Conservation (phyloP, 1,140 invertebrate genomes). For the Protaetia brevitarsis region DNA sequence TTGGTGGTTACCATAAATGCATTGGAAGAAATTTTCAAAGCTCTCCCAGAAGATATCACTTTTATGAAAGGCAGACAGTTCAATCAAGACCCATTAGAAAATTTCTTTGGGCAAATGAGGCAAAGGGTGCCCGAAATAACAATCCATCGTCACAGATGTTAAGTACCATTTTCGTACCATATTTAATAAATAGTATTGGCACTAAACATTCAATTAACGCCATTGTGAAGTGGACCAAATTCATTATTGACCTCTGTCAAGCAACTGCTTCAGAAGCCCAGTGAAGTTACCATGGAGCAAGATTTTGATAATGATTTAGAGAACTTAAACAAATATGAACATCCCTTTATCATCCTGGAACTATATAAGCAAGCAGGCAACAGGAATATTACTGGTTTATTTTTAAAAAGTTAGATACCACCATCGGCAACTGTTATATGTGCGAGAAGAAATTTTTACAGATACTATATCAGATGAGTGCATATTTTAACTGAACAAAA, state of each 20-base stretch:
- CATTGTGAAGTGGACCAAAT: conserved; percentile 24
- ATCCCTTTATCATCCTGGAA: too few species aligned
- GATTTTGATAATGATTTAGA: neutral
- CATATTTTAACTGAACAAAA: neutral
- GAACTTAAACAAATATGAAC: neutral
- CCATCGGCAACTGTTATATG: neutral
- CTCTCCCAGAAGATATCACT: neutral
- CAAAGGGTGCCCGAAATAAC: conserved; percentile 24
- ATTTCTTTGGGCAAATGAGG: conserved; percentile 32
- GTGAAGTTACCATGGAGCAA: neutral
- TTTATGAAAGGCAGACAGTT: conserved; percentile 22
- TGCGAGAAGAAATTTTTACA: neutral
- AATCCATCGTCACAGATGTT: conserved; percentile 24
- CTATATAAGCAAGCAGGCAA: neutral
- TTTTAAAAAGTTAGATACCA: too few species aligned
- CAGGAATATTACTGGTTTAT: neutral
- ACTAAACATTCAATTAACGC: conserved; percentile 24
- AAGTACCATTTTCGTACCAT: conserved; percentile 22
- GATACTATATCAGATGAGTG: neutral
- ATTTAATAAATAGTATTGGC: conserved; percentile 28
- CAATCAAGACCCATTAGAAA: conserved; percentile 34
- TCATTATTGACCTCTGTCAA: neutral
- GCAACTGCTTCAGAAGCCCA: neutral
- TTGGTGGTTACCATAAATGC: conserved; percentile 15
- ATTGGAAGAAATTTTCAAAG: neutral